phyloP scores from a whole-genome alignment of 2,113 vertebrate species.

The Neogobius melanostomus region DNA sequence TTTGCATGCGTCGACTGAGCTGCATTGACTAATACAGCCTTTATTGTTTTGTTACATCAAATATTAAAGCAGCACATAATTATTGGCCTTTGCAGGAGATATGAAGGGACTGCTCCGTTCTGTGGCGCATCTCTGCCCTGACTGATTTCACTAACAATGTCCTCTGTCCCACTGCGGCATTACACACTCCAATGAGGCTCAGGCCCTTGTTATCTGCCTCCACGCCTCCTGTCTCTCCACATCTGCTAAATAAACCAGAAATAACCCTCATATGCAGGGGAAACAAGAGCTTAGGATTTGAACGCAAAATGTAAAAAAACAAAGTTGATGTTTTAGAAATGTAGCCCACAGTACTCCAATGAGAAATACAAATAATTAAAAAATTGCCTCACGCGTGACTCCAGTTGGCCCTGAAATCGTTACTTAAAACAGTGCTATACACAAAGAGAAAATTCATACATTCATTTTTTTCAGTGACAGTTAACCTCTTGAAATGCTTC shows the following conservation, averaged over 20 bases:
- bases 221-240: constrained; percentile 46
- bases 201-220: constrained; percentile 47
- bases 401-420: too few species aligned
- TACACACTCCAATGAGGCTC: constrained; percentile 52
- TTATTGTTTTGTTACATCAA: background rate
- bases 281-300: background rate
- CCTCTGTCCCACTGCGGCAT: constrained; percentile 45
- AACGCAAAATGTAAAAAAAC: background rate
- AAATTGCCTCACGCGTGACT: too few species aligned
- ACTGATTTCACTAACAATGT: constrained; percentile 67
- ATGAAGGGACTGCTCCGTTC: constrained; percentile 30
- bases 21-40: too few species aligned
- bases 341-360: too few species aligned
- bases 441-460: too few species aligned
- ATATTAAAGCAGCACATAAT: constrained; percentile 9
- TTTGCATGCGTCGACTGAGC: too few species aligned
- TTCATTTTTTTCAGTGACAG: too few species aligned
- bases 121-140: constrained; percentile 36
- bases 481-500: too few species aligned
- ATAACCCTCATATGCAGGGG: background rate
- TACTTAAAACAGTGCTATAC: too few species aligned
- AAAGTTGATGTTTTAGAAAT: too few species aligned
- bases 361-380: too few species aligned
- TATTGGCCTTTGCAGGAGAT: constrained; percentile 41
- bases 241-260: constrained; percentile 53